Evolutionary conservation across 1,140 invertebrate species (phyloP).

Genomic region (Euschistus heros): DNA sequence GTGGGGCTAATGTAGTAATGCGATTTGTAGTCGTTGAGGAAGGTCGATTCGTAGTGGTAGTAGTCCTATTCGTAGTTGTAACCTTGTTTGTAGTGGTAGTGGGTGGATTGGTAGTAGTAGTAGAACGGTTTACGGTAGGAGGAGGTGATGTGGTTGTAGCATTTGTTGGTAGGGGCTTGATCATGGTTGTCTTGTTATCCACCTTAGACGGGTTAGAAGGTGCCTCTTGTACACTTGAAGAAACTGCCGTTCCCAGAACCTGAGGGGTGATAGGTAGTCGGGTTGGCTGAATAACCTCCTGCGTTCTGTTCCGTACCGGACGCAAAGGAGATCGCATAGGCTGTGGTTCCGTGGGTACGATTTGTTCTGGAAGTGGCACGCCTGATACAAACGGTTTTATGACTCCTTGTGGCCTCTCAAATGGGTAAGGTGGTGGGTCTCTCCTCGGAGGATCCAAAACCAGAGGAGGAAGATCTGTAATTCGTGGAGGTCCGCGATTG

Average conservation of each 20-base stretch:
- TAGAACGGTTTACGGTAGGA: too few species aligned
- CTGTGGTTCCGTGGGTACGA: slow-evolving; percentile 42
- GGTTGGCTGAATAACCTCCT: neutral
- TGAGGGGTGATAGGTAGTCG: neutral
- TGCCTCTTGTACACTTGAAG: too few species aligned
- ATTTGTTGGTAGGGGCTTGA: too few species aligned
- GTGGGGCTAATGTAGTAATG: neutral
- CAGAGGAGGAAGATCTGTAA: slow-evolving; percentile 58
- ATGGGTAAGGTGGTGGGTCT: slow-evolving; percentile 52
- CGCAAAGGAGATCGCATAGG: slow-evolving; percentile 1
- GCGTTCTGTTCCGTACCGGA: neutral
- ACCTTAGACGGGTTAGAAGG: too few species aligned
- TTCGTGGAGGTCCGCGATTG: slow-evolving; percentile 73
- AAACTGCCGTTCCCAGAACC: too few species aligned
- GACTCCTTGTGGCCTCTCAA: slow-evolving; percentile 44
- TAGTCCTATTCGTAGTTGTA: slow-evolving; percentile 27
- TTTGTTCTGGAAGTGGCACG: slow-evolving; percentile 60
- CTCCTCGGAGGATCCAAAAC: slow-evolving; percentile 52
- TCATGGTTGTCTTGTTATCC: too few species aligned
- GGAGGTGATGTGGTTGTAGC: too few species aligned
- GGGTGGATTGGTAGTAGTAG: neutral
- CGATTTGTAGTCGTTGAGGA: slow-evolving; percentile 28
- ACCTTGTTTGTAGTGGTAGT: slow-evolving; percentile 30
- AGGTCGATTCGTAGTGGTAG: slow-evolving; percentile 26
- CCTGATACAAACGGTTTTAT: slow-evolving; percentile 49